A percentile compares a stretch with the other conserved stretches of the same genome.
Conservation (phyloP, 2,888 invertebrate species). For the Spatulosminthurus flaviceps region DNA sequence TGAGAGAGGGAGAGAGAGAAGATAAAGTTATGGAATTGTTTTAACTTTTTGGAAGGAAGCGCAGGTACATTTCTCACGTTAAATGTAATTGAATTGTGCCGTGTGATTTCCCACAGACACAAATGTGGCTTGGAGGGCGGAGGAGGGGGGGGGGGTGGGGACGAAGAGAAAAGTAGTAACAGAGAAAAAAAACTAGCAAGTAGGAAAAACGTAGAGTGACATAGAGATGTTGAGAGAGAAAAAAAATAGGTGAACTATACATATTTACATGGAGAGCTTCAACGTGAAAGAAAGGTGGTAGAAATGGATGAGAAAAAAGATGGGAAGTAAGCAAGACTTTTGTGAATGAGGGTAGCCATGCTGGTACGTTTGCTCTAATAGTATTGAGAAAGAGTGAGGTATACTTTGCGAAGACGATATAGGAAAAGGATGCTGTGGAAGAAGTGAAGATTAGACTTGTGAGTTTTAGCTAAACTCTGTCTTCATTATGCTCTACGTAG, state of each 20-base stretch:
- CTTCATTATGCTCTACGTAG: not conserved
- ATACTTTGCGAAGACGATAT: too few relatives aligned
- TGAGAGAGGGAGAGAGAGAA: not conserved
- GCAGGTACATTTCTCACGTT: not conserved
- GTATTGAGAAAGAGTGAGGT: too few relatives aligned
- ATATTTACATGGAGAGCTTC: not conserved
- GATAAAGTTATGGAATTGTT: not conserved
- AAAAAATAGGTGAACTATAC: not conserved
- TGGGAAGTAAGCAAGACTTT: slow-evolving; percentile 6
- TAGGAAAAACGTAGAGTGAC: not conserved
- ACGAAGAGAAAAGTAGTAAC: not conserved
- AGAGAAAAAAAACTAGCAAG: not conserved
- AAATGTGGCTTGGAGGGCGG: slow-evolving; percentile 11
- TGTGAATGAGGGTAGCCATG: not conserved
- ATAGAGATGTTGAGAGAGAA: not conserved
- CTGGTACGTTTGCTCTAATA: too few relatives aligned
- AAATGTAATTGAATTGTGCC: not conserved
- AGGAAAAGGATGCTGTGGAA: too few relatives aligned
- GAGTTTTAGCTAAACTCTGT: too few relatives aligned
- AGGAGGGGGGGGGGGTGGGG: slow-evolving; percentile 23
- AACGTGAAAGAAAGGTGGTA: not conserved
- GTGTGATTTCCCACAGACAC: not conserved
- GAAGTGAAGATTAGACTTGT: too few relatives aligned
- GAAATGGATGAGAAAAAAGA: slow-evolving; percentile 9
- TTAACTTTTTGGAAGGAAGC: not conserved